Evolutionary conservation across 2,797 vertebrate genomes (phyloP).

Genomic region (Sparus aurata): DNA sequence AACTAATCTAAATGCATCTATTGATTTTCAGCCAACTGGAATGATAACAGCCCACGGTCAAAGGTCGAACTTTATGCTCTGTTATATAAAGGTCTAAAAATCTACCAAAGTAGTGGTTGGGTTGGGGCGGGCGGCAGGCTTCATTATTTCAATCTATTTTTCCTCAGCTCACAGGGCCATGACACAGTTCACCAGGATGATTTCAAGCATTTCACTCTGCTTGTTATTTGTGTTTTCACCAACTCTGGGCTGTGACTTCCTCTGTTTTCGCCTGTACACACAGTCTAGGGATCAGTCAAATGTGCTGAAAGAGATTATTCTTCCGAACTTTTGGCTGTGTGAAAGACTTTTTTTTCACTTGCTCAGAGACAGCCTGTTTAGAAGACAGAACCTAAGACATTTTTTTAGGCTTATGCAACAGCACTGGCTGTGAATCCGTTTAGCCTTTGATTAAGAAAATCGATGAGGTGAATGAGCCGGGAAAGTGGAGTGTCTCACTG

Average conservation of each 20-base stretch:
- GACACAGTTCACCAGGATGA: conserved; percentile 27
- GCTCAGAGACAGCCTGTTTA: conserved; percentile 1
- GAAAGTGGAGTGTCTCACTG: conserved; percentile 46
- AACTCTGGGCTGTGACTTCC: conserved; percentile 26
- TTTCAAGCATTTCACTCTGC: conserved; percentile 35
- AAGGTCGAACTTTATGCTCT: conserved; percentile 26
- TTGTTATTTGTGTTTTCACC: conserved; percentile 24
- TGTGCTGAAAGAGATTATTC: conserved; percentile 28
- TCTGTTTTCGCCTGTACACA: conserved; percentile 3
- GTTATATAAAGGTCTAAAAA: conserved; percentile 45
- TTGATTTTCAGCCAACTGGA: conserved; percentile 60
- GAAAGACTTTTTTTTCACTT: background rate
- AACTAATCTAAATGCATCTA: conserved; percentile 57
- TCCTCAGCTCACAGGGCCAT: conserved; percentile 40
- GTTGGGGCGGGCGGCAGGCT: conserved; percentile 9
- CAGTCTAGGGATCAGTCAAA: conserved; percentile 31
- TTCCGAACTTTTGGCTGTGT: conserved; percentile 9
- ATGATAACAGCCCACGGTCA: conserved; percentile 49
- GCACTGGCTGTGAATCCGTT: conserved; percentile 44
- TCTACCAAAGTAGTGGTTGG: background rate
- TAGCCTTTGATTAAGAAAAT: conserved; percentile 68
- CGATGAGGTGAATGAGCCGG: conserved; percentile 56
- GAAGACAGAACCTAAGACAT: background rate
- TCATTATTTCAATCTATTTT: conserved; percentile 52
- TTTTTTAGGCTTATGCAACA: conserved; percentile 24